These are phyloP conservation scores for Cheirogaleus major DNA, from an alignment of 2,797 vertebrate species.

Conservation along the genomic window DNA sequence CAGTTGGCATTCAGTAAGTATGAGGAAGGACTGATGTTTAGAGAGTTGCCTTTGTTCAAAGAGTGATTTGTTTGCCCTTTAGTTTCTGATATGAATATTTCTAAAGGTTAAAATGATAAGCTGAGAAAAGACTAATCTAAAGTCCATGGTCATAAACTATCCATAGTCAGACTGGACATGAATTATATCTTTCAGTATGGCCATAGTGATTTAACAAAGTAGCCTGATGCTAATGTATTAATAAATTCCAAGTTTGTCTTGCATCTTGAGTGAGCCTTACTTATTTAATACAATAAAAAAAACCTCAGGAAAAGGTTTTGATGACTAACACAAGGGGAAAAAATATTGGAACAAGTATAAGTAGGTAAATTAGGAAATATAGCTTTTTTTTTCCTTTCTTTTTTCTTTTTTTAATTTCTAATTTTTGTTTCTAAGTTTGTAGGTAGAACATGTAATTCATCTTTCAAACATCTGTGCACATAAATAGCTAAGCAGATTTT, in stretches of 20 bases:
- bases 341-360: neutral
- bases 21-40: neutral
- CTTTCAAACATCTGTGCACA: slow-evolving; percentile 40
- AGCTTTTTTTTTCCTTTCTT: neutral
- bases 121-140: neutral
- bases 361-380: neutral
- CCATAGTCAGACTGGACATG: neutral
- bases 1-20: neutral
- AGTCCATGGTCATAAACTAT: neutral
- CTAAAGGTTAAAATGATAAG: neutral
- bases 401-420: neutral
- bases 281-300: neutral
- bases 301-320: neutral
- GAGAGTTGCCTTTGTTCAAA: neutral
- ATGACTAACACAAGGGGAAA: neutral
- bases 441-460: neutral
- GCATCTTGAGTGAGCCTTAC: neutral
- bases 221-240: neutral
- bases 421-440: slow-evolving; percentile 1
- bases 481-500: slow-evolving; percentile 8
- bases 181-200: neutral
- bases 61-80: neutral
- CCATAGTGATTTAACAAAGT: neutral
- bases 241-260: neutral
- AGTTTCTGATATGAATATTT: neutral